Percentiles rank a stretch among this genome's conserved stretches.
Conservation (phyloP, 2,113 vertebrate genomes). For the Neomonachus schauinslandi region DNA sequence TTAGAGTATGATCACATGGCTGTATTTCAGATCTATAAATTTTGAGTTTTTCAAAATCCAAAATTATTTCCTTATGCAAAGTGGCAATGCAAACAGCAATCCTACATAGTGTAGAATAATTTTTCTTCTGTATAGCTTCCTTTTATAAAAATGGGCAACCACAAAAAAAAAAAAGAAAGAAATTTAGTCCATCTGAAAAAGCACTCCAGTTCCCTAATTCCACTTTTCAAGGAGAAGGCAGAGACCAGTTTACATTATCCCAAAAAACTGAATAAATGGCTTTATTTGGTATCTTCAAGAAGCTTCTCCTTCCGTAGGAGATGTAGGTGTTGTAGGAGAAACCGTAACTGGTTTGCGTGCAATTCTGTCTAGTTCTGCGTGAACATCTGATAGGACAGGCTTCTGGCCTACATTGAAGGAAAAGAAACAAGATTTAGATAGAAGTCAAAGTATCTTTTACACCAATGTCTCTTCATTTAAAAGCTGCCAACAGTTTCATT, state of each 20-base stretch:
- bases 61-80: conserved; percentile 81
- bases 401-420: conserved; percentile 91
- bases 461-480: not conserved
- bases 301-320: conserved; percentile 94
- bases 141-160: conserved; percentile 85
- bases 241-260: conserved; percentile 87
- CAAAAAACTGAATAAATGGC: conserved; percentile 84
- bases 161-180: conserved; percentile 76
- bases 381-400: conserved; percentile 96
- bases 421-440: not conserved
- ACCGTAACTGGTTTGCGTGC: conserved; percentile 94
- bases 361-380: conserved; percentile 98
- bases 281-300: conserved; percentile 95
- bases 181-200: conserved; percentile 82
- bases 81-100: conserved; percentile 80
- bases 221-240: conserved; percentile 89
- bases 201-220: conserved; percentile 85
- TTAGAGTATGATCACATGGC: conserved; percentile 74
- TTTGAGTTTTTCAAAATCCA: conserved; percentile 83
- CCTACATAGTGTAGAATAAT: conserved; percentile 74
- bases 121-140: conserved; percentile 81
- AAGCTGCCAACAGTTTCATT: not conserved
- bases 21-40: conserved; percentile 80
- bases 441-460: not conserved
- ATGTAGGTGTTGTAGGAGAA: conserved; percentile 90